Evolutionary conservation across 2,113 vertebrate species (phyloP).

Genomic region (Proterorhinus semilunaris): DNA sequence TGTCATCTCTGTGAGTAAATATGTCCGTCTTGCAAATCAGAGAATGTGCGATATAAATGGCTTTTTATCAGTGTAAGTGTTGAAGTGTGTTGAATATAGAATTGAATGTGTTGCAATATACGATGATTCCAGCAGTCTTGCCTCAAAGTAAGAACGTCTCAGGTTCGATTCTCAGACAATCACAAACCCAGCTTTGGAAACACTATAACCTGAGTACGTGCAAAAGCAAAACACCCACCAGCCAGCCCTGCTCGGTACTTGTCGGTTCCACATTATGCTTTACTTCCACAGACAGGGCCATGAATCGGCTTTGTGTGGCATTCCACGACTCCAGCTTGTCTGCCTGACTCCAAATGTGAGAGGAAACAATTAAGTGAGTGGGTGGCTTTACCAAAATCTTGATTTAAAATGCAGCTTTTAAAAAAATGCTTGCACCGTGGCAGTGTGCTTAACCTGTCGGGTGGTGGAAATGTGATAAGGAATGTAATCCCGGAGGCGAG

Average conservation of each 20-base stretch:
- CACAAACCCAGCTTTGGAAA: no score
- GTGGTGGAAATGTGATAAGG: slow-evolving; percentile 71
- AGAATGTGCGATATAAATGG: background rate
- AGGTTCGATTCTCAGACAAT: no score
- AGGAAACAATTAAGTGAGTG: slow-evolving; percentile 74
- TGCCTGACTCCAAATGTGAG: slow-evolving; percentile 58
- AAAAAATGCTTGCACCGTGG: slow-evolving; percentile 69
- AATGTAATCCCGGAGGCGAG: slow-evolving; percentile 71
- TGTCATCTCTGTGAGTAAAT: background rate
- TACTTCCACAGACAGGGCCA: slow-evolving; percentile 47
- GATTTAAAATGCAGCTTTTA: slow-evolving; percentile 69
- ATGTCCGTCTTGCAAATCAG: background rate
- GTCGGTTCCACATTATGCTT: slow-evolving; percentile 44
- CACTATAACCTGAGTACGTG: slow-evolving; percentile 41
- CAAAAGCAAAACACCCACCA: slow-evolving; percentile 31
- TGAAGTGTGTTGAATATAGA: no score
- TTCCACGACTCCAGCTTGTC: slow-evolving; percentile 45
- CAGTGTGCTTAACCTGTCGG: slow-evolving; percentile 71
- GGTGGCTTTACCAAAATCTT: slow-evolving; percentile 70
- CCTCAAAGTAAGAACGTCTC: no score
- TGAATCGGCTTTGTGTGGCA: slow-evolving; percentile 52
- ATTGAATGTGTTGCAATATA: no score
- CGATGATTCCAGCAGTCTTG: no score
- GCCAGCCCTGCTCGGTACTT: slow-evolving; percentile 26
- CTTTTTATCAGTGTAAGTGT: no score